Conservation (phyloP, 2,888 invertebrate species). For the Marasmarcha lunaedactyla region DNA sequence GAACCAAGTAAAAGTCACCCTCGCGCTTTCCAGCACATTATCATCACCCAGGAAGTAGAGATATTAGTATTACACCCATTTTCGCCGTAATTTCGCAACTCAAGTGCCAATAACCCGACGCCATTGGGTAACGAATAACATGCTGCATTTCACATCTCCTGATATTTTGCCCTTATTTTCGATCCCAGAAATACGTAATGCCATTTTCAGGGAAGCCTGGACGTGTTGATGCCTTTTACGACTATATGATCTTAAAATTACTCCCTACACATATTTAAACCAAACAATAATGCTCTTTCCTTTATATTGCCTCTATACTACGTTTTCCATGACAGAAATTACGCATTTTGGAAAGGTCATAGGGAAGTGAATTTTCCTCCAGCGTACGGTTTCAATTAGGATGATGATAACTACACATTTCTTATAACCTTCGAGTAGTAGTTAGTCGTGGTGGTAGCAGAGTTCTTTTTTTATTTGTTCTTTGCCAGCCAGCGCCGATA, state of each 20-base stretch:
- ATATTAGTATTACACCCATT: neutral
- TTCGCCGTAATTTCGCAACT: neutral
- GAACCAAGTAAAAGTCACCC: too few species aligned
- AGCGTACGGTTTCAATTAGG: too few species aligned
- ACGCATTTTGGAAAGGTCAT: too few species aligned
- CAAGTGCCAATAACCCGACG: neutral
- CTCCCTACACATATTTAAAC: conserved; percentile 25
- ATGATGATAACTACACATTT: too few species aligned
- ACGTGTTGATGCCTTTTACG: conserved; percentile 66
- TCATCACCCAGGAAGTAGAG: too few species aligned
- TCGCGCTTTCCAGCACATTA: too few species aligned
- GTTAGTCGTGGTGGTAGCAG: too few species aligned
- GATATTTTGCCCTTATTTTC: conserved; percentile 21
- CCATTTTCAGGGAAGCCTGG: conserved; percentile 11
- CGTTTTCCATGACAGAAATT: too few species aligned
- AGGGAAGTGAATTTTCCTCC: too few species aligned
- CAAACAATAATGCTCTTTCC: conserved; percentile 4
- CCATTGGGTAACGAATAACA: neutral
- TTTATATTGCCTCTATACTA: neutral
- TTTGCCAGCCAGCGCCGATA: too few species aligned
- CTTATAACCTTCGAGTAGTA: too few species aligned
- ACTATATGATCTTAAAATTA: conserved; percentile 34
- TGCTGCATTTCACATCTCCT: neutral
- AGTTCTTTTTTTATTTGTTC: too few species aligned
- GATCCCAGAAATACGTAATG: conserved; percentile 20